These are phyloP conservation scores for Plebejus melissa DNA, from an alignment of 2,888 invertebrate species.

Conservation along the genomic window DNA sequence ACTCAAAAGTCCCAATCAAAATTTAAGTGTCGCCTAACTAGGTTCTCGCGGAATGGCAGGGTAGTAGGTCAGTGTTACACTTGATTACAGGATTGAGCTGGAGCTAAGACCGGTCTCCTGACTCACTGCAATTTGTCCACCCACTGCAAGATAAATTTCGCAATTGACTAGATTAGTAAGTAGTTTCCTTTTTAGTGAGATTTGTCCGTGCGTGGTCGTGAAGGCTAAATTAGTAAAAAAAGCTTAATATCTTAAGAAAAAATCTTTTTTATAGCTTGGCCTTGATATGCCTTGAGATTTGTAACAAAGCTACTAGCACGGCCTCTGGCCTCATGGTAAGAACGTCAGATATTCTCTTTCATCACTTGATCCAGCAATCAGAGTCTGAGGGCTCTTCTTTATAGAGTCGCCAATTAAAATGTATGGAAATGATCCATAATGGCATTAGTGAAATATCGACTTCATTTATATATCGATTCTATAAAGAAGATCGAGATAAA, in stretches of 20 bases:
- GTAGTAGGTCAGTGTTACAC: conserved; percentile 34
- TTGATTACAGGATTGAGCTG: conserved; percentile 37
- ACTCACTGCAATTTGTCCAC: conserved; percentile 44
- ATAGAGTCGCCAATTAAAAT: no score
- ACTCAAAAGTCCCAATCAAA: neutral
- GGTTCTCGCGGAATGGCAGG: conserved; percentile 31
- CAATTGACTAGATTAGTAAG: conserved; percentile 42
- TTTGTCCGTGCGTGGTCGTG: conserved; percentile 19
- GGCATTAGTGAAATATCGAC: no score
- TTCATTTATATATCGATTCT: no score
- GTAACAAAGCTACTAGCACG: neutral
- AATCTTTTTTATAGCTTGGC: neutral
- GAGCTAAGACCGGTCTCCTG: conserved; percentile 38
- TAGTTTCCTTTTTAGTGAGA: conserved; percentile 38
- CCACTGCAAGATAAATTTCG: conserved; percentile 41
- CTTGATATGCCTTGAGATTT: neutral
- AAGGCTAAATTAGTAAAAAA: conserved; percentile 20
- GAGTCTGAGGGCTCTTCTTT: no score
- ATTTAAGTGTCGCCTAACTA: conserved; percentile 12
- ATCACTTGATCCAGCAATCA: neutral
- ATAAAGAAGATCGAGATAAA: no score
- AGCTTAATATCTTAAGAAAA: neutral
- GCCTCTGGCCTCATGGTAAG: neutral
- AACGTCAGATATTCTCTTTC: neutral
- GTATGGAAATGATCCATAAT: no score